Evolutionary conservation across 2,797 vertebrate species (phyloP).

Genomic region (Gambelia wislizenii): DNA sequence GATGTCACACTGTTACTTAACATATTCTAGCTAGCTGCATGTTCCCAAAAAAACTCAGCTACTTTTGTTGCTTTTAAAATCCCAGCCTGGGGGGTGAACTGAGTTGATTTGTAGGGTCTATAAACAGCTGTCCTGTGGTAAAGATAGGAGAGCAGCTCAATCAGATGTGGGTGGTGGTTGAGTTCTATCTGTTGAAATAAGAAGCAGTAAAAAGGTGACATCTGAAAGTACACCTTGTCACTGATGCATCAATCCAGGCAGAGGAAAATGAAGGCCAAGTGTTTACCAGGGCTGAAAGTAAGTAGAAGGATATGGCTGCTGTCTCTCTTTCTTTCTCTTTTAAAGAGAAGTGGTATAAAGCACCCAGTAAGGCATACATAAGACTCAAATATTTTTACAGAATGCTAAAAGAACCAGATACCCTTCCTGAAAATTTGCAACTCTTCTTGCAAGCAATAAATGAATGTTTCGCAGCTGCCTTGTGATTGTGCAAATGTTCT

Average conservation of each 20-base stretch:
- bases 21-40: neutral
- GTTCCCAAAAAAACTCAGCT: neutral
- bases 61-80: constrained; percentile 9
- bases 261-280: constrained; percentile 8
- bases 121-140: constrained; percentile 26
- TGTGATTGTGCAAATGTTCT: neutral
- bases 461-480: neutral
- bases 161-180: constrained; percentile 23
- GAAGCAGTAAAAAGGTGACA: constrained; percentile 19
- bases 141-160: constrained; percentile 22
- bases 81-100: constrained; percentile 9
- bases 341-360: neutral
- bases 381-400: neutral
- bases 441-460: neutral
- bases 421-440: constrained; percentile 18
- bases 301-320: neutral
- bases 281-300: neutral
- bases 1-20: constrained; percentile 8
- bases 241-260: neutral
- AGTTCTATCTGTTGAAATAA: constrained; percentile 30
- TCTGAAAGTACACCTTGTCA: constrained; percentile 26
- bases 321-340: neutral
- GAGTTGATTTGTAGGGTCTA: constrained; percentile 22
- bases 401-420: neutral
- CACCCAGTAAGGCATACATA: neutral